Evolutionary conservation across 2,797 vertebrate genomes (phyloP), one percentile per base, ranked within the genome.

Genomic region (Aeoliscus strigatus): DNA sequence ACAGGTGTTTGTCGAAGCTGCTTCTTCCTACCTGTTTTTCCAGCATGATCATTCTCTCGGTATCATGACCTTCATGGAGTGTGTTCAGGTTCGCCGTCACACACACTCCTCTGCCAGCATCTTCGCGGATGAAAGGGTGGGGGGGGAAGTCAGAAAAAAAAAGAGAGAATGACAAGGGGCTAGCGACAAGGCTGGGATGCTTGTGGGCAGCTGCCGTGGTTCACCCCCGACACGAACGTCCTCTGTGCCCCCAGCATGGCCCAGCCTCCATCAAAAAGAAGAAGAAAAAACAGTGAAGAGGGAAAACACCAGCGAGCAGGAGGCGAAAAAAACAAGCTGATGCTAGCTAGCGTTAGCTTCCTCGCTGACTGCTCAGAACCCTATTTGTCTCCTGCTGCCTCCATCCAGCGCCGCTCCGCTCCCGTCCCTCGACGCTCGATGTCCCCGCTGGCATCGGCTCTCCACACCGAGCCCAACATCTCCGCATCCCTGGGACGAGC

Each of bases 11-110:
- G 4, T 44, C 13, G 2, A 13, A 1, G 18, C 29, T 14, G 9
- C 0, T 13, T 25, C 8, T 14, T 16, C 66, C 62, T 51, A 86
- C 85, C 85, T 87, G 85, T 83, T 86, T 87, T 80, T 87, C 85
- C 81, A 87, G 81, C 85, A 87, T 87, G 76, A 87, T 86, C 83
- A 87, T 86, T 79, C 83, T 87, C 75, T 73, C 83, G 39, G 68
- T 66, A 64, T 77, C 85, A 84, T 87, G 81, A 81, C 82, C 83
- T 83, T 80, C 76, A 68, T 63, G 73, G 66, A 68, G 66, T 21
- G 53, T 36, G 61, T 75, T 64, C 60, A 46, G 44, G 13, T 39
- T 10, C 61, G 16, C 54, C 39, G 42, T 64, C n/a, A 70, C 29
- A 50, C 44, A 27, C 62, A 11, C 69, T 48, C 48, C 52, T 43